phyloP scores from a whole-genome alignment of 2,113 vertebrate genomes.

The Forbesichthys papilliferus region DNA sequence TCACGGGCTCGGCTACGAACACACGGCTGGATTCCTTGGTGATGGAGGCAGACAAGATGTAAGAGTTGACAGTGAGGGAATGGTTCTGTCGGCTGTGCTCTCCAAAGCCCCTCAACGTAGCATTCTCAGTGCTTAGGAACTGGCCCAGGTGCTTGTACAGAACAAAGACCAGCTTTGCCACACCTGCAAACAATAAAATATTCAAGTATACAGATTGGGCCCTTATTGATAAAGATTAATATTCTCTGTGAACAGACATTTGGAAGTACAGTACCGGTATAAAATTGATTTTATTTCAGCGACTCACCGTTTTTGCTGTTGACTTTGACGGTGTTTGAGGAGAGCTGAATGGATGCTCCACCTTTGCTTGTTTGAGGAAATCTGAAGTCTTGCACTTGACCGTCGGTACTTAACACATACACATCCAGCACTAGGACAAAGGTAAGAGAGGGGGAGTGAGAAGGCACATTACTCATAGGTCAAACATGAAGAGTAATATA shows the following conservation, averaged over 20 bases:
- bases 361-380: constrained; percentile 92
- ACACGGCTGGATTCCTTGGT: constrained; percentile 98
- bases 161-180: constrained; percentile 97
- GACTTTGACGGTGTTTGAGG: constrained; percentile 94
- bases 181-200: constrained; percentile 74
- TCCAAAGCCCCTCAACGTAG: constrained; percentile 85
- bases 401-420: constrained; percentile 93
- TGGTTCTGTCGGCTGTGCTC: constrained; percentile 86
- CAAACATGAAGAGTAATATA: constrained; percentile 34
- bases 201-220: not conserved
- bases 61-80: constrained; percentile 95
- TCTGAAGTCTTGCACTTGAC: constrained; percentile 95
- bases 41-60: constrained; percentile 95
- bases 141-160: constrained; percentile 95
- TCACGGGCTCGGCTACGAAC: constrained; percentile 91
- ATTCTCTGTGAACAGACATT: no score
- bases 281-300: not conserved
- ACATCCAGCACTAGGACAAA: constrained; percentile 87
- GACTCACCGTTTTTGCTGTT: constrained; percentile 94
- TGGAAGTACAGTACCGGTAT: not conserved
- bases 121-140: constrained; percentile 95
- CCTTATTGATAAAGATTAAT: not conserved
- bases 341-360: constrained; percentile 90
- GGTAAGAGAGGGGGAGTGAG: not conserved
- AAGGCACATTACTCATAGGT: constrained; percentile 34